A percentile compares a stretch with the other conserved stretches of the same genome.
phyloP scores from a whole-genome alignment of 92 coral and sea anemone genomes.

The Nematostella vectensis region DNA sequence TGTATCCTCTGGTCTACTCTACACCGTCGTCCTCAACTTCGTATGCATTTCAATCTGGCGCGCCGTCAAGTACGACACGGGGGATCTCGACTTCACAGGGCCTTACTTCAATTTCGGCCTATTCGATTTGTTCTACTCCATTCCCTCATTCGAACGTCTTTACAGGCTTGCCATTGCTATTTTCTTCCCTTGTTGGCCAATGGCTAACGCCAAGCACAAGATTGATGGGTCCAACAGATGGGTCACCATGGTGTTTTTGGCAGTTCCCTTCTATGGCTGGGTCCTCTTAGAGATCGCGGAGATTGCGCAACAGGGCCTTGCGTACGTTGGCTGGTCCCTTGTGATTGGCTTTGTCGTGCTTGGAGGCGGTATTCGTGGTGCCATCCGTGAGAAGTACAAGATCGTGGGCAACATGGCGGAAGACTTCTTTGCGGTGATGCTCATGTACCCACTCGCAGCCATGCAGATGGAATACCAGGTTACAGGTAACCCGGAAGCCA shows the following conservation, averaged over 20 bases:
- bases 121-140: slow-evolving; percentile 32
- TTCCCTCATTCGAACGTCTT: slow-evolving; percentile 5
- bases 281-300: slow-evolving; percentile 49
- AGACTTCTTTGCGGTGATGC: slow-evolving; percentile 57
- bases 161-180: slow-evolving; percentile 26
- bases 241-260: slow-evolving; percentile 60
- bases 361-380: slow-evolving; percentile 53
- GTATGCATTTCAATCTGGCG: slow-evolving; percentile 72
- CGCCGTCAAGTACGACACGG: slow-evolving; percentile 48
- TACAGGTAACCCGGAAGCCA: slow-evolving; percentile 15
- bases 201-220: slow-evolving; percentile 69
- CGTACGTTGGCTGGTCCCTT: slow-evolving; percentile 67
- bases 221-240: slow-evolving; percentile 32
- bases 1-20: slow-evolving; percentile 58
- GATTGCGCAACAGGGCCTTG: slow-evolving; percentile 46
- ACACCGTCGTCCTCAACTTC: slow-evolving; percentile 49
- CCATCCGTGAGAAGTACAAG: slow-evolving; percentile 61
- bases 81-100: slow-evolving; percentile 47
- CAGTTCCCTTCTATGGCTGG: slow-evolving; percentile 71
- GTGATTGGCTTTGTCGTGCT: slow-evolving; percentile 65
- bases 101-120: slow-evolving; percentile 32
- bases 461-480: slow-evolving; percentile 76
- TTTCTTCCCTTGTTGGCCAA: slow-evolving; percentile 70
- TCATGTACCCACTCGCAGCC: slow-evolving; percentile 64
- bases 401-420: slow-evolving; percentile 68